Base-by-base conservation (phyloP, 2,888 invertebrate genomes). In the Galeruca laticollis region DNA sequence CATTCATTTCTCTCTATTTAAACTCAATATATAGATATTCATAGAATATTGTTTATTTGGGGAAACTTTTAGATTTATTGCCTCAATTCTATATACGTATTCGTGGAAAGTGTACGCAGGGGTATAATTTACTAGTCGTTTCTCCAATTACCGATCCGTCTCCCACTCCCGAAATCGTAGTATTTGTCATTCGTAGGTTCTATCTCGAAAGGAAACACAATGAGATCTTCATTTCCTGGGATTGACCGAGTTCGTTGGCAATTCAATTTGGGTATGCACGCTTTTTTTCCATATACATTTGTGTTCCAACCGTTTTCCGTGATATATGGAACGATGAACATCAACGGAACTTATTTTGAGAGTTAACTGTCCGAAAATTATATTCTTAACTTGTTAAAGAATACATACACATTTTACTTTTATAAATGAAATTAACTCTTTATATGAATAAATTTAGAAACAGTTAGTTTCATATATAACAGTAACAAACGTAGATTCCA, bases 221-320 rank as follows among this genome's bases (percentile, higher is more conserved):
- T 60, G 73, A 73, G 70, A 71, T 70, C 71, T 71, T 75, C 75
- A 75, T 75, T 75, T 75, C 75, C 75, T 59, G 71, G 70, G 70
- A 73, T 75, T 71, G 73, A 69, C 73, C 73, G 69, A 67, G 63
- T 69, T 70, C 71, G 70, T 70, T 68, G 61, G 61, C 63, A 49
- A 59, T 66, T 66, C 61, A 61, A 51, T 61, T 65, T 64, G 54
- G n/a, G 37, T 61, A 33, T 57, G 33, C 52, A 57, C 70, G 20
- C 35, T 65, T 70, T 70, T 70, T 57, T 40, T 18, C 57, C 52
- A 70, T 70, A 61, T 69, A 65, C 65, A 70, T 70, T 64, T 60
- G 49, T 57, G 40, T 13, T 57, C 57, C 65, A 65, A 31, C 57
- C 65, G 47, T 57, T 57, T 65, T 65, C 33, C 5, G 54, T 64